Conservation (phyloP, 2,113 vertebrate species). For the Phalacrocorax pelagicus region DNA sequence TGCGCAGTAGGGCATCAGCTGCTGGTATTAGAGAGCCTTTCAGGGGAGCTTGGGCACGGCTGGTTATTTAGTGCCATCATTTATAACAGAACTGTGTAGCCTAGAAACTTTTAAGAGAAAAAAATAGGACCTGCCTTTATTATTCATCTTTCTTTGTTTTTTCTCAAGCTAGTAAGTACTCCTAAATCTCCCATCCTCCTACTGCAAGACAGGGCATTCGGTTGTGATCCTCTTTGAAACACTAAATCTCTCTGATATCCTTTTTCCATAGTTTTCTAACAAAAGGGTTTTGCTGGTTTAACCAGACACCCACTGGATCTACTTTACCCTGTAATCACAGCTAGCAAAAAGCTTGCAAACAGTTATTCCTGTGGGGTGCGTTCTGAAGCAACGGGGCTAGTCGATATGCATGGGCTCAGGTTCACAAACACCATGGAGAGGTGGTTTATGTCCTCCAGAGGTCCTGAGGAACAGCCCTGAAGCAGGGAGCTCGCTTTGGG, state of each 20-base stretch:
- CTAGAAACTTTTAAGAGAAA: constrained; percentile 35
- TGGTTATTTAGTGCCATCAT: constrained; percentile 42
- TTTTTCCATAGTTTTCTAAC: neutral
- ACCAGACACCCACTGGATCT: neutral
- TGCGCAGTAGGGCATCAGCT: constrained; percentile 60
- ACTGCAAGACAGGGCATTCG: neutral
- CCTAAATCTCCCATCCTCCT: constrained; percentile 23
- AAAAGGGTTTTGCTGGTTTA: neutral
- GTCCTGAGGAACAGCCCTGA: neutral
- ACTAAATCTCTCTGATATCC: neutral
- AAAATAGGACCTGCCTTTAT: neutral
- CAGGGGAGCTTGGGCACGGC: neutral
- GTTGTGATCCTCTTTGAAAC: neutral
- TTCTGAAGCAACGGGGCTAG: neutral
- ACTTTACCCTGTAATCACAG: neutral
- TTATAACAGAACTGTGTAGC: constrained; percentile 23
- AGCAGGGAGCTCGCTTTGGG: neutral
- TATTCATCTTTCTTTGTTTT: neutral
- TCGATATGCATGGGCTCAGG: fast-evolving
- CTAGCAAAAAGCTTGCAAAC: neutral
- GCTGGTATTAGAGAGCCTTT: constrained; percentile 43
- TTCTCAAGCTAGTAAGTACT: neutral
- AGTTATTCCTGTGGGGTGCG: neutral
- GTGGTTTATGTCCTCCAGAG: neutral
- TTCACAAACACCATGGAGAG: fast-evolving